Percentiles rank a stretch among this genome's conserved stretches.
These are phyloP conservation scores for Chironomus tepperi DNA, from an alignment of 1,140 invertebrate genomes.

Conservation along the genomic window DNA sequence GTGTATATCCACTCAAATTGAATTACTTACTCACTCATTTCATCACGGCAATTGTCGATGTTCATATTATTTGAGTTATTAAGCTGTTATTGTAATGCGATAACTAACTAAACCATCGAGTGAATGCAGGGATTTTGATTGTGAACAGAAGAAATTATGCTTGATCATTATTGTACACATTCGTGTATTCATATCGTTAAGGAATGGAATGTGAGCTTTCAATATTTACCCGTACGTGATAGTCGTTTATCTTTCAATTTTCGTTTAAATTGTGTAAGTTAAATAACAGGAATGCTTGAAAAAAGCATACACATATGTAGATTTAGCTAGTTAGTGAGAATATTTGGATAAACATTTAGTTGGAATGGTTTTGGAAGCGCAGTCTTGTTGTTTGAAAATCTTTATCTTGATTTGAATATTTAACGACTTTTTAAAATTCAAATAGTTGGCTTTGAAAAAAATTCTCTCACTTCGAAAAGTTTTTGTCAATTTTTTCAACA, in stretches of 20 bases:
- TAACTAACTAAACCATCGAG: background rate
- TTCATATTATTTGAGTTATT: background rate
- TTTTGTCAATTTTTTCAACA: no score
- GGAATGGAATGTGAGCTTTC: background rate
- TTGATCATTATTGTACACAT: background rate
- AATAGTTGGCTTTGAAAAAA: no score
- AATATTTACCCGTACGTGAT: slow-evolving; percentile 18
- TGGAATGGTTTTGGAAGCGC: no score
- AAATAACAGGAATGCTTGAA: no score
- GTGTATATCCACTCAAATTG: background rate
- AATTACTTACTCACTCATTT: background rate
- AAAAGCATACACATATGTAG: no score
- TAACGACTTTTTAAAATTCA: no score
- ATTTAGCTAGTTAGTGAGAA: no score
- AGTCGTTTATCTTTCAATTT: slow-evolving; percentile 6
- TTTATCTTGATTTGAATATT: no score
- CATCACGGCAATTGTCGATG: background rate
- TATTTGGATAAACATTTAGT: no score
- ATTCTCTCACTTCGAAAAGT: no score
- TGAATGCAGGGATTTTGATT: background rate
- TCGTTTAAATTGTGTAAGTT: background rate
- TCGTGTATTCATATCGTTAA: background rate
- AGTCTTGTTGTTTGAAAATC: no score
- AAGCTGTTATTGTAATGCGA: slow-evolving; percentile 1
- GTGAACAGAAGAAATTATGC: background rate